Evolutionary conservation across 1,140 invertebrate species (phyloP), one percentile per base, ranked within the genome.

Genomic region (Bombus picipes): DNA sequence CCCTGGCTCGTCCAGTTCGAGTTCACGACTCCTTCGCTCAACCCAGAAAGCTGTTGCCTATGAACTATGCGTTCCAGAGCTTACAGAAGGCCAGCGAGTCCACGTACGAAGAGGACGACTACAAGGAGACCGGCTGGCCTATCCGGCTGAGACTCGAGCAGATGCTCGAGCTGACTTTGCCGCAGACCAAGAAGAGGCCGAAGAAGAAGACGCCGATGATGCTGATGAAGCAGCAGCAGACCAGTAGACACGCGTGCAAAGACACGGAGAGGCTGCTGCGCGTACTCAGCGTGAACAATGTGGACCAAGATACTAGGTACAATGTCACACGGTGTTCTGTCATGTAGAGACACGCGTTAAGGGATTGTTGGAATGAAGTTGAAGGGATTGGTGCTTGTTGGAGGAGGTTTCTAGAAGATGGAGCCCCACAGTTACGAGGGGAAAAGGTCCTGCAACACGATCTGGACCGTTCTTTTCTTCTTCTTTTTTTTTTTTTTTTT

Each of bases 281-380:
- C 83, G 94, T 95, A 87, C 91, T 95, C 88, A 95, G 93, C 92
- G 92, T 95, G 81, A 95, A 95, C 84, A 94, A 93, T 90, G 94
- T 95, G 94, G 94, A 95, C 94, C 95, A 95, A 95, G 93, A 94
- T 92, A 93, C 90, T 92, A 92, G 93, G 87, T 95, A 95, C 92
- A 94, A 94, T 88, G 92, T 94, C 83, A 93, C 94, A 91, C 92
- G 94, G 82, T 95, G 94, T 92, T 94, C 93, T 76, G 90, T 95
- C 88, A 95, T 95, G 94, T 95, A 94, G 92, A 86, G 71, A 88
- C 66, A 83, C 75, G 59, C 74, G 59, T 59, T 78, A 53, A n/a
- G 12, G 28, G 74, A 22, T 59, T 34, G 34, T 41, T n/a, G 28
- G 6, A 43, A 28, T n/a, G 8, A 39, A n/a, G n/a, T 22, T 41